Base-by-base conservation (phyloP, 2,797 vertebrate species). In the Gymnopithys bicolor region DNA sequence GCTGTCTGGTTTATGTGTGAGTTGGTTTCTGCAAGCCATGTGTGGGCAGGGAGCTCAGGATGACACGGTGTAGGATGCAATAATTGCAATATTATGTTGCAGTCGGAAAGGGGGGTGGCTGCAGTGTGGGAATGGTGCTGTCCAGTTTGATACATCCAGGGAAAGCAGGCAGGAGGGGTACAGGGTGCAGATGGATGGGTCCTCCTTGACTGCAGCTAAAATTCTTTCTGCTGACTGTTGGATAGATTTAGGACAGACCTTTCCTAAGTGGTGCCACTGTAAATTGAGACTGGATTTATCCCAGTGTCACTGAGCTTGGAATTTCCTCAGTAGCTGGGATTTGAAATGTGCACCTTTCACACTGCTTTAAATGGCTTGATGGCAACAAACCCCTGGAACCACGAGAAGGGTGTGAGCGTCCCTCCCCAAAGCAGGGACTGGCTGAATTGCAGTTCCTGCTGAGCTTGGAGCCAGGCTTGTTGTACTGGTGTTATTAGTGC, bases 41-140 rank as follows among this genome's bases (percentile, higher is more conserved):
- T 19, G 11, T 94, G 76, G 96, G 94, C 81, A 93, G 93, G 92
- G 86, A 92, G 88, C 93, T 97, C 85, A 41, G 35, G 55, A 45
- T 92, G 56, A 69, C 92, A 94, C 92, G 90, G 95, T 59, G 69
- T 76, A 93, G 82, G 74, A 90, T 93, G 95, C 96, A 97, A 88
- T 97, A 96, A 93, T 71, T 73, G 85, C 95, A 93, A 88, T 96
- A 84, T 87, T 94, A 75, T 83, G 75, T 93, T 87, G 84, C 24
- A 24, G 59, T 77, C 84, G 93, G 22, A 58, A 74, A 92, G 52
- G 3, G 3, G 24, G 33, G 43, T 75, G 87, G 25, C 39, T 80
- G 73, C 89, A 71, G 45, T 19, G 3, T 43, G 51, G 2, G 10
- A 48, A 24, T n/a, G 41, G 25, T 73, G 55, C 33, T 64, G 22